These are phyloP conservation scores for Capitulum mitella DNA, from an alignment of 2,888 invertebrate genomes.

Conservation along the genomic window DNA sequence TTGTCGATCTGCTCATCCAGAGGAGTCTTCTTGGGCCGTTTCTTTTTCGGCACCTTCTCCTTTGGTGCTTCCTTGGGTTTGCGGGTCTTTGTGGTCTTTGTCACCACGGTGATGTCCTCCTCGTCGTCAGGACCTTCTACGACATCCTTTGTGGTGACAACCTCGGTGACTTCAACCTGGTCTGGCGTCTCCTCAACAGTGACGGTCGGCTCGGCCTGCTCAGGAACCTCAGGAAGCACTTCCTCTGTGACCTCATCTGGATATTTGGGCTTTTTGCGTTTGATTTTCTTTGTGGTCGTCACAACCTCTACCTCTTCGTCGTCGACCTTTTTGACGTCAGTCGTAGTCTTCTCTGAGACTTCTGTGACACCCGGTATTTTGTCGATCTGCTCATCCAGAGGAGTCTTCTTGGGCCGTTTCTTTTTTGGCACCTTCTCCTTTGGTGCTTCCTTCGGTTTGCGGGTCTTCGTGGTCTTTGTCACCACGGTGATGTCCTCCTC, in stretches of 20 bases:
- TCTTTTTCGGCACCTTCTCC: background rate
- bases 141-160: background rate
- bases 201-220: background rate
- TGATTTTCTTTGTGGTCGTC: background rate
- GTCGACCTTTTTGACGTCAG: background rate
- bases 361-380: background rate
- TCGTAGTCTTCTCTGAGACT: background rate
- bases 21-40: background rate
- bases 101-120: background rate
- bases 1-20: slow-evolving; percentile 20
- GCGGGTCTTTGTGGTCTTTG: background rate
- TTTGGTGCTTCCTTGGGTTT: background rate
- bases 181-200: background rate
- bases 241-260: background rate
- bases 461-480: background rate
- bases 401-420: background rate
- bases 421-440: background rate
- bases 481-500: background rate
- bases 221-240: background rate
- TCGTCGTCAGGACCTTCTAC: background rate
- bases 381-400: background rate
- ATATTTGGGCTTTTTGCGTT: background rate
- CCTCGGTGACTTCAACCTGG: background rate
- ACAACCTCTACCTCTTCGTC: background rate
- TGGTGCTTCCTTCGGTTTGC: background rate